Conservation (phyloP, 1,140 invertebrate genomes). For the Caenorhabditis tropicalis region DNA sequence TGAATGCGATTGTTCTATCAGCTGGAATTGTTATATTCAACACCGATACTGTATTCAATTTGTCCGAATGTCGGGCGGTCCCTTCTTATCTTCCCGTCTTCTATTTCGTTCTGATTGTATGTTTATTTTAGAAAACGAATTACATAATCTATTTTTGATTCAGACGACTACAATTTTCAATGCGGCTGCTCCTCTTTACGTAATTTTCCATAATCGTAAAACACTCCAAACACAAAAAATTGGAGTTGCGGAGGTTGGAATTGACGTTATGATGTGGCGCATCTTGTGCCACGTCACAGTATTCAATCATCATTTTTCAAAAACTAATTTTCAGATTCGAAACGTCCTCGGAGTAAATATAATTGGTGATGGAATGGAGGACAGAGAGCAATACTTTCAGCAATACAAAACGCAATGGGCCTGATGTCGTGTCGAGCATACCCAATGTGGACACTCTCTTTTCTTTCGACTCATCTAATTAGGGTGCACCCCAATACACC, state of each 20-base stretch:
- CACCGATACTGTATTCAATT: neutral
- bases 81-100: neutral
- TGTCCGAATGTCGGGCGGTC: neutral
- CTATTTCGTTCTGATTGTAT: neutral
- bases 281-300: neutral
- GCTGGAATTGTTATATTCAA: neutral
- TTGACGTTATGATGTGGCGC: neutral
- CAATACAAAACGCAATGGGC: neutral
- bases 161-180: constrained; percentile 5
- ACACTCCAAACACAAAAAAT: constrained; percentile 6
- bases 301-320: neutral
- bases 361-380: neutral
- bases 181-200: constrained; percentile 11
- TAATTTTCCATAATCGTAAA: constrained; percentile 4
- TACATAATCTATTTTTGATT: neutral
- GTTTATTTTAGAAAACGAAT: neutral
- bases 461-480: constrained; percentile 14
- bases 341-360: neutral
- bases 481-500: neutral
- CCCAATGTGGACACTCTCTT: neutral
- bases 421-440: constrained; percentile 15
- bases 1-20: neutral
- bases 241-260: neutral
- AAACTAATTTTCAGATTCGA: neutral
- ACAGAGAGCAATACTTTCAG: constrained; percentile 10